Base-by-base conservation (phyloP, 2,888 invertebrate genomes). In the Eristalis pertinax region DNA sequence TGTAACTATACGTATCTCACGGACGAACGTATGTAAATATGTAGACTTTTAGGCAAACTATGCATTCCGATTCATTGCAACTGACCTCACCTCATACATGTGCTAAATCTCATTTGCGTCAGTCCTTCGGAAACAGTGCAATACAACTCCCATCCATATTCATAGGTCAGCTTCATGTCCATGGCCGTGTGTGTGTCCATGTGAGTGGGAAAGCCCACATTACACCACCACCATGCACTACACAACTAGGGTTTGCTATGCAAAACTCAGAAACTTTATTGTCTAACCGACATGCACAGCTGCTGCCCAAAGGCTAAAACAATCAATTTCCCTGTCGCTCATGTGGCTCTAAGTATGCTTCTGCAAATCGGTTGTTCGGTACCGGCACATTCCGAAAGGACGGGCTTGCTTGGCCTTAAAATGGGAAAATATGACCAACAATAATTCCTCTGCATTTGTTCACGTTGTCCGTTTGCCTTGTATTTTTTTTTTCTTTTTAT, bases 271-370 rank as follows among this genome's bases (percentile, higher is more conserved):
- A 32, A 68, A 62, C 24, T 77, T 77, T 77, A 77, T 77, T 69
- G 77, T 64, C 35, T 69, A 63, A 70, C 69, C 69, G 50, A 70
- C 38, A 64, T 77, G n/a, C 58, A 63, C 69, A 69, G 77, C 69
- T 29, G 69, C 56, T 70, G 69, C 64, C 77, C 62, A 68, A 32
- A 62, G 76, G 68, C 41, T 63, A 64, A 78, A 78, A 72, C 70
- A 77, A 69, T 77, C 68, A 77, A 69, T 77, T 77, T 77, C 29
- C 43, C 35, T 62, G 50, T 76, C 63, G 41, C 63, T 24, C 63
- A 63, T 50, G n/a, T 29, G 50, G 43, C 50, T 77, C 62, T 50
- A 62, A 77, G 68, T 63, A 77, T 50, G 62, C 43, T 35, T 32
- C 75, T 32, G 60, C 43, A 62, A 76, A 76, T 67, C 64, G 38